Evolutionary conservation across 2,888 invertebrate genomes (phyloP).

Genomic region (Boloria euphrosyne): DNA sequence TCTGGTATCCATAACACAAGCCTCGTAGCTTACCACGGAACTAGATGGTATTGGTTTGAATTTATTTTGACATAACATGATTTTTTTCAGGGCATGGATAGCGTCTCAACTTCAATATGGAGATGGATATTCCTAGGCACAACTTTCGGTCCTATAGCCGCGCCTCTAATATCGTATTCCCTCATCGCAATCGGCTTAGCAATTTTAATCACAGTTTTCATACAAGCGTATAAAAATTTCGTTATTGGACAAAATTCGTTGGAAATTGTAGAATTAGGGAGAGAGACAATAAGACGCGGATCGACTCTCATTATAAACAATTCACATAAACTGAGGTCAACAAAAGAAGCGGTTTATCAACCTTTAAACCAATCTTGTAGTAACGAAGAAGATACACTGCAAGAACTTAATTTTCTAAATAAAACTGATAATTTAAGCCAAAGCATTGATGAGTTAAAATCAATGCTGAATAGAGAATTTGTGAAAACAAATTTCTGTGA

Average conservation of each 20-base stretch:
- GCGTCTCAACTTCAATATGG: conserved; percentile 89
- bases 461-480: conserved; percentile 57
- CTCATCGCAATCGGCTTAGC: conserved; percentile 86
- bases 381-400: conserved; percentile 44
- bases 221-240: conserved; percentile 88
- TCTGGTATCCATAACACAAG: no score
- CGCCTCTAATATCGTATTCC: conserved; percentile 87
- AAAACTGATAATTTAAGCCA: conserved; percentile 51
- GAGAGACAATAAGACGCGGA: conserved; percentile 86
- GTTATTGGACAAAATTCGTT: conserved; percentile 86
- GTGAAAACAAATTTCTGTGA: conserved; percentile 62
- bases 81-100: conserved; percentile 86
- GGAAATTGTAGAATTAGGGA: conserved; percentile 90
- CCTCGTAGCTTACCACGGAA: no score
- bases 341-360: conserved; percentile 80
- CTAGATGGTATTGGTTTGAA: not conserved
- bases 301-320: conserved; percentile 83
- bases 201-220: conserved; percentile 85
- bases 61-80: not conserved
- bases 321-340: conserved; percentile 82
- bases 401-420: conserved; percentile 56
- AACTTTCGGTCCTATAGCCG: conserved; percentile 87
- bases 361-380: conserved; percentile 48
- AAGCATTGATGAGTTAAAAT: conserved; percentile 61
- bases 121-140: conserved; percentile 92